phyloP scores from a whole-genome alignment of 2,113 vertebrate species.

The Bambusicola thoracicus region DNA sequence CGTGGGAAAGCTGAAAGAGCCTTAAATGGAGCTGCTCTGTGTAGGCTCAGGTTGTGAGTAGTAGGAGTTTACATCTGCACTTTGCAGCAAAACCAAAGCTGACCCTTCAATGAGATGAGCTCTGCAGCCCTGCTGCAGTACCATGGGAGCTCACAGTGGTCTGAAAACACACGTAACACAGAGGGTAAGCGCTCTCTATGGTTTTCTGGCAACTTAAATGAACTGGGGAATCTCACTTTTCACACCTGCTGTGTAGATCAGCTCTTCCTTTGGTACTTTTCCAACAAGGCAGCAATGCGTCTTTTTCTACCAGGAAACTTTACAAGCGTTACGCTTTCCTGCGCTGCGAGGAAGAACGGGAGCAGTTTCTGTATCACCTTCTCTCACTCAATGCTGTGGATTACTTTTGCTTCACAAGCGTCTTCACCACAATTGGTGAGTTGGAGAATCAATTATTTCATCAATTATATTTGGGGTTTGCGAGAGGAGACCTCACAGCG shows the following conservation, averaged over 20 bases:
- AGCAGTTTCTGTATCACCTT: constrained; percentile 96
- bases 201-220: background rate
- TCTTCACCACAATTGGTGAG: constrained; percentile 93
- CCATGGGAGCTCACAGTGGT: accelerated
- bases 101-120: background rate
- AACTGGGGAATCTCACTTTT: background rate
- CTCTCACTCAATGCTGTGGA: constrained; percentile 97
- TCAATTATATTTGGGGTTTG: no score
- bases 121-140: background rate
- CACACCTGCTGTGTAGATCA: background rate
- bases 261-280: background rate
- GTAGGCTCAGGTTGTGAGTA: background rate
- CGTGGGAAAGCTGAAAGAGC: background rate
- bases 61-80: background rate
- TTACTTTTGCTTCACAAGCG: constrained; percentile 97
- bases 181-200: accelerated
- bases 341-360: constrained; percentile 94
- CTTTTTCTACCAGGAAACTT: constrained; percentile 84
- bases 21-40: background rate
- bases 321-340: constrained; percentile 97
- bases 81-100: background rate
- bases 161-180: accelerated
- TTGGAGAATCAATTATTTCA: constrained; percentile 33
- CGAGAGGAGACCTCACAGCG: background rate
- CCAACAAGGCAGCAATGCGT: background rate